These are phyloP conservation scores for Bothrops jararaca DNA, from an alignment of 2,113 vertebrate genomes.

Conservation along the genomic window DNA sequence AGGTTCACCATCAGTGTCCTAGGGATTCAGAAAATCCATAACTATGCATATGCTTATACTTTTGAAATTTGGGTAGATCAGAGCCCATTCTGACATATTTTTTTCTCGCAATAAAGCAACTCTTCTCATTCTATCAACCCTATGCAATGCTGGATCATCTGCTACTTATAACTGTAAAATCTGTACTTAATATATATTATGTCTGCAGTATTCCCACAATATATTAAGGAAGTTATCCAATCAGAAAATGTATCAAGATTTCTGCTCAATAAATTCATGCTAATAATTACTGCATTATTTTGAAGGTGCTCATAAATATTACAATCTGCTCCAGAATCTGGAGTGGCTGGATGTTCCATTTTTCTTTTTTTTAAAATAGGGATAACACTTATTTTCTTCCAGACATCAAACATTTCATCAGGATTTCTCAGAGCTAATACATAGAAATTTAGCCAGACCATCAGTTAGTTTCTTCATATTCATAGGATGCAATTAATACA, in stretches of 20 bases:
- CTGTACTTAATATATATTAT: background rate
- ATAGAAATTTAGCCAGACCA: background rate
- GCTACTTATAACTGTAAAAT: background rate
- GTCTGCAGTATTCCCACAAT: background rate
- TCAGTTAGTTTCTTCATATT: background rate
- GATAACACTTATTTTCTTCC: background rate
- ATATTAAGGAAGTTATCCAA: background rate
- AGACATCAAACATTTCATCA: background rate
- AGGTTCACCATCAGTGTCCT: too few relatives aligned
- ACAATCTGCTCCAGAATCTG: background rate
- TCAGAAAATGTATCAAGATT: background rate
- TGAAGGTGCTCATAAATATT: background rate
- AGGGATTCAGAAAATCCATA: background rate
- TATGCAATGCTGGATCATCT: background rate
- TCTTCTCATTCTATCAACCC: background rate
- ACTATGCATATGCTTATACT: background rate
- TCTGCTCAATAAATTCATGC: background rate
- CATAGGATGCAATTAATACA: background rate
- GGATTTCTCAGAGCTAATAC: background rate
- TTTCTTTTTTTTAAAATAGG: background rate
- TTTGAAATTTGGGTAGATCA: background rate
- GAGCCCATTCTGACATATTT: background rate
- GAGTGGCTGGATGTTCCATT: background rate
- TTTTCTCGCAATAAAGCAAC: background rate
- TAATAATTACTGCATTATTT: background rate